A percentile compares a stretch with the other conserved stretches of the same genome.
These are phyloP conservation scores for Auanema freiburgensis DNA, from an alignment of 2,888 invertebrate genomes.

Conservation along the genomic window DNA sequence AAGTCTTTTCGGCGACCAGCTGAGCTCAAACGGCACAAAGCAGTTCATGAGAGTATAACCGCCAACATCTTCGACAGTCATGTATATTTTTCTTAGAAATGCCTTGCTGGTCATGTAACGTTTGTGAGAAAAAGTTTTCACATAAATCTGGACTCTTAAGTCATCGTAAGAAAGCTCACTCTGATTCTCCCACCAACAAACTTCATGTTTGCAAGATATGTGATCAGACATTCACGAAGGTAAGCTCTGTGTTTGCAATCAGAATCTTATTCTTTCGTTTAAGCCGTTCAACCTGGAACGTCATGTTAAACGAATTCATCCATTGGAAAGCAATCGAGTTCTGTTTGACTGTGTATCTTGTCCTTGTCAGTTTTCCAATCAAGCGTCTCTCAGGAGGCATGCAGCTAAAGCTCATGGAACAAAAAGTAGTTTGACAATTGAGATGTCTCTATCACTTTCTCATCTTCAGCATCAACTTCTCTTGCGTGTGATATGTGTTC, in stretches of 20 bases:
- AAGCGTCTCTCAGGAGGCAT: slow-evolving; percentile 6
- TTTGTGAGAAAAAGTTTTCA: slow-evolving; percentile 32
- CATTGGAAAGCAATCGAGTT: slow-evolving; percentile 11
- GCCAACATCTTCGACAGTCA: not conserved
- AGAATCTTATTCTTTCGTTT: slow-evolving; percentile 8
- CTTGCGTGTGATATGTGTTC: not conserved
- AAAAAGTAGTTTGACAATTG: not conserved
- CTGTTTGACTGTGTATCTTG: slow-evolving; percentile 13
- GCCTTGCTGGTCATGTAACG: slow-evolving; percentile 28
- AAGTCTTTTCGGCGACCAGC: slow-evolving; percentile 41
- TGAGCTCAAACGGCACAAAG: slow-evolving; percentile 35
- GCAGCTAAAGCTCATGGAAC: not conserved
- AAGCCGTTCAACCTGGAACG: slow-evolving; percentile 30
- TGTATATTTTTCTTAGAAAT: not conserved
- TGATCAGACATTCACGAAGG: slow-evolving; percentile 29
- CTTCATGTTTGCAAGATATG: slow-evolving; percentile 26
- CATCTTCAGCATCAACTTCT: not conserved
- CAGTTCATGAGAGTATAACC: slow-evolving; percentile 26
- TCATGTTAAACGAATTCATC: slow-evolving; percentile 33
- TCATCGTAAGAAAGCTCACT: slow-evolving; percentile 28
- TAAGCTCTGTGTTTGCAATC: not conserved
- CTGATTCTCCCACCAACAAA: slow-evolving; percentile 6
- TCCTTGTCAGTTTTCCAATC: slow-evolving; percentile 10
- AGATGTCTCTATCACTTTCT: not conserved
- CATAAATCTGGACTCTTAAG: slow-evolving; percentile 29